phyloP scores from a whole-genome alignment of 1,140 invertebrate genomes.

The Drosophila lacertosa region DNA sequence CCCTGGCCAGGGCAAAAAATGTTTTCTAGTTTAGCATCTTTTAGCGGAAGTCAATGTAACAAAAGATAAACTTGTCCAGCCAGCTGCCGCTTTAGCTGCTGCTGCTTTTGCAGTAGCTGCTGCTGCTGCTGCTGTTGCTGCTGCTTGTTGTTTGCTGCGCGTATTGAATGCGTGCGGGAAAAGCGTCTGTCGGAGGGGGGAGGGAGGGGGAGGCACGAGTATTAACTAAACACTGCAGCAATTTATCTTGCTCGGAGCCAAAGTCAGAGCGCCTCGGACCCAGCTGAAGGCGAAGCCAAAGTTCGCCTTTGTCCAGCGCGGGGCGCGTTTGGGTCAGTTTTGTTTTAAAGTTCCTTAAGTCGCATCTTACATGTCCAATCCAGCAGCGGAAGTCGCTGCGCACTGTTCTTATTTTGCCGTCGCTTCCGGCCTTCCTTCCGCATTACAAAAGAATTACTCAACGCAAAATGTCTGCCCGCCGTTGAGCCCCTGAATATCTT shows the following conservation, averaged over 20 bases:
- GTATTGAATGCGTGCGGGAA: slow-evolving; percentile 52
- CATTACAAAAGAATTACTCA: slow-evolving; percentile 81
- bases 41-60: slow-evolving; percentile 80
- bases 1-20: slow-evolving; percentile 43
- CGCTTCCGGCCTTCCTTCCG: slow-evolving; percentile 78
- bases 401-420: slow-evolving; percentile 68
- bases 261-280: slow-evolving; percentile 3
- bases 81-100: slow-evolving; percentile 58
- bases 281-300: too few species aligned
- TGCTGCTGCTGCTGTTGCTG: slow-evolving; percentile 9
- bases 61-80: slow-evolving; percentile 81
- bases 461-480: slow-evolving; percentile 66
- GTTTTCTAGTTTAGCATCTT: slow-evolving; percentile 76
- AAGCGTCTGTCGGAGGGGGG: slow-evolving; percentile 20
- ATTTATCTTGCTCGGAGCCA: slow-evolving; percentile 61
- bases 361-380: slow-evolving; percentile 6
- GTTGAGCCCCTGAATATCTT: slow-evolving; percentile 29
- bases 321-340: slow-evolving; percentile 66
- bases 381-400: slow-evolving; percentile 50
- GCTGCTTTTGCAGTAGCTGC: slow-evolving; percentile 29
- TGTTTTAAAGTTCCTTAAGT: slow-evolving; percentile 68
- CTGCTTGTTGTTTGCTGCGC: slow-evolving; percentile 35
- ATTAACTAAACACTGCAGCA: slow-evolving; percentile 81
- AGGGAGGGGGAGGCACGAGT: slow-evolving; percentile 47
- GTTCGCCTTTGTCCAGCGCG: slow-evolving; percentile 15